These are phyloP conservation scores for Astreopora myriophthalma DNA, from an alignment of 64 coral and sea anemone species.

Conservation along the genomic window DNA sequence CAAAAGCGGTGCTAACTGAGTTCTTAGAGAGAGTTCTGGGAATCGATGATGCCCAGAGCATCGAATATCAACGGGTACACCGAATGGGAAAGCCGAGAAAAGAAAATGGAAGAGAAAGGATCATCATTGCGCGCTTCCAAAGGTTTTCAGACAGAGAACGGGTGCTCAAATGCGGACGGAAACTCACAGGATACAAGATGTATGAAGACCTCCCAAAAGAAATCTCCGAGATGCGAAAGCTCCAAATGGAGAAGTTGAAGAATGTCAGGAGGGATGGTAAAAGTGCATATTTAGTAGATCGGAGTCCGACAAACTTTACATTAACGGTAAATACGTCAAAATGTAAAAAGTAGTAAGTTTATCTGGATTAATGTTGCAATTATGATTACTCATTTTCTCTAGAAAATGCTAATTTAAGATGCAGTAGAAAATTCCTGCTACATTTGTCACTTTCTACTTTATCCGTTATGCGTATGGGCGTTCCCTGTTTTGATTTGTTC, in stretches of 20 bases:
- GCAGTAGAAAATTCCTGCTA: background rate
- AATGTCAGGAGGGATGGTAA: constrained; percentile 3
- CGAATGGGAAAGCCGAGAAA: background rate
- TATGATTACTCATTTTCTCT: background rate
- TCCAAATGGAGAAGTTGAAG: constrained; percentile 1
- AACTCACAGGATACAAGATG: constrained; percentile 13
- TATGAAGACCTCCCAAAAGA: constrained; percentile 31
- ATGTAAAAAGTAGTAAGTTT: background rate
- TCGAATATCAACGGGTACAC: constrained; percentile 31
- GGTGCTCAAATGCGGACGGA: background rate
- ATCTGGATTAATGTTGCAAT: background rate
- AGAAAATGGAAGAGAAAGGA: background rate
- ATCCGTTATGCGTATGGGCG: background rate
- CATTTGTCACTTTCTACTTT: no score
- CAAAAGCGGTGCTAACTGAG: background rate
- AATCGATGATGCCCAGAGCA: background rate
- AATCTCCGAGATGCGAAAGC: constrained; percentile 11
- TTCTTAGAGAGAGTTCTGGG: background rate
- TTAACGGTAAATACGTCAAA: background rate
- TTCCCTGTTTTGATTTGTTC: background rate
- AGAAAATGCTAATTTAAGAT: background rate
- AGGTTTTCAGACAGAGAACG: background rate
- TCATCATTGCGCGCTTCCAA: constrained; percentile 7
- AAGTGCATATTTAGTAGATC: constrained; percentile 24
- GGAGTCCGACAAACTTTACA: constrained; percentile 1